Evolutionary conservation across 2,888 invertebrate species (phyloP).

Genomic region (Meiosimyza decipiens): DNA sequence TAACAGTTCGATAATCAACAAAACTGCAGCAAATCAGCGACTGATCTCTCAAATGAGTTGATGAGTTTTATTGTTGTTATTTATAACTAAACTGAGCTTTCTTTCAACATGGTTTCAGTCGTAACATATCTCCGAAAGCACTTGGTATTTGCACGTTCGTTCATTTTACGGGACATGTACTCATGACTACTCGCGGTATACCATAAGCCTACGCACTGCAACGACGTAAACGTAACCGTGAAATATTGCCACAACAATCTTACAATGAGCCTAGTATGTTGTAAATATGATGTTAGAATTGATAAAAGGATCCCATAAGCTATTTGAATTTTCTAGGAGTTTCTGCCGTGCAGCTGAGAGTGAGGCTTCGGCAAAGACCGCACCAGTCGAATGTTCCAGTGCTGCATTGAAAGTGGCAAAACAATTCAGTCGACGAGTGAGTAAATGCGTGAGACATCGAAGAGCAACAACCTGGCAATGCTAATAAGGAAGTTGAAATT

Average conservation of each 20-base stretch:
- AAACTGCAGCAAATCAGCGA: too few relatives aligned
- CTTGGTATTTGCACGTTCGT: background rate
- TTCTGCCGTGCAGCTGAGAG: background rate
- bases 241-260: constrained; percentile 24
- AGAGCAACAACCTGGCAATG: constrained; percentile 14
- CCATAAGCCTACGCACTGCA: constrained; percentile 22
- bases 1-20: too few relatives aligned
- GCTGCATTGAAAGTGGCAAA: too few relatives aligned
- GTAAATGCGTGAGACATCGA: background rate
- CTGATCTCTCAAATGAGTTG: too few relatives aligned
- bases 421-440: too few relatives aligned
- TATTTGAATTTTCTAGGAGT: constrained; percentile 25
- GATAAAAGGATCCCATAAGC: constrained; percentile 39
- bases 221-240: background rate
- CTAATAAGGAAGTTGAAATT: constrained; percentile 30
- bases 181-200: background rate
- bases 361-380: background rate
- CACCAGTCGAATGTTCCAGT: background rate
- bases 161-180: background rate
- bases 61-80: too few relatives aligned
- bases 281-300: constrained; percentile 46
- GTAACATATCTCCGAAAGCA: too few relatives aligned
- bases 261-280: constrained; percentile 33
- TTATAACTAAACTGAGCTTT: too few relatives aligned
- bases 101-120: too few relatives aligned